phyloP scores from a whole-genome alignment of 2,797 vertebrate species.

The Brachyalestes nurse region DNA sequence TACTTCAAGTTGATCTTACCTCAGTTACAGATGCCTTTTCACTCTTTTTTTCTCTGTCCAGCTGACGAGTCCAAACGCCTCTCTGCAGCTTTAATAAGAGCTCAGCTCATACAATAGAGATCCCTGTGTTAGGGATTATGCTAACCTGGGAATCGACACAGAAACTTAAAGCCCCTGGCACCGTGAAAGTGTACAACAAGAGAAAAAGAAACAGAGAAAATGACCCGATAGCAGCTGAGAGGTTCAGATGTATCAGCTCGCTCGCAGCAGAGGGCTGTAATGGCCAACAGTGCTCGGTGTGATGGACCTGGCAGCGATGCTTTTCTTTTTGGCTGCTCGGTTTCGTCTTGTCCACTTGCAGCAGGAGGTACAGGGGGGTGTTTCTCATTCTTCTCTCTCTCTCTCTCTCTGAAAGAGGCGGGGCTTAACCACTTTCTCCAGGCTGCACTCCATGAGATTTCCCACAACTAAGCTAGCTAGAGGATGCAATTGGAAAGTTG shows the following conservation, averaged over 20 bases:
- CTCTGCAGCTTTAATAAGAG: not conserved
- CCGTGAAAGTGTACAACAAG: not conserved
- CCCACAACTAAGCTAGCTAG: no score
- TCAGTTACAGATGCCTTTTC: slow-evolving; percentile 1
- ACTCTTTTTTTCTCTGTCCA: not conserved
- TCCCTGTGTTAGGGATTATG: slow-evolving; percentile 14
- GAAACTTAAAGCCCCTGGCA: slow-evolving; percentile 41
- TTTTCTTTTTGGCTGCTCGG: slow-evolving; percentile 19
- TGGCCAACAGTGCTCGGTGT: not conserved
- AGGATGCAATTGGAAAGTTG: no score
- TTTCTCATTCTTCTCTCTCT: slow-evolving; percentile 69
- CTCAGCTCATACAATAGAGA: slow-evolving; percentile 7
- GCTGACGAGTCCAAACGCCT: not conserved
- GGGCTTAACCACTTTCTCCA: slow-evolving; percentile 44
- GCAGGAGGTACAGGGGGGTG: slow-evolving; percentile 78
- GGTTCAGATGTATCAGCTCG: not conserved
- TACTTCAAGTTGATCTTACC: slow-evolving; percentile 25
- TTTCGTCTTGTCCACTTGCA: slow-evolving; percentile 61
- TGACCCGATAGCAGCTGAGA: not conserved
- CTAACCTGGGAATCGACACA: slow-evolving; percentile 37
- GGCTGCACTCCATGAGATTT: not conserved
- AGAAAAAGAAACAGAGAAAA: not conserved
- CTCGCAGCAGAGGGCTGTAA: not conserved
- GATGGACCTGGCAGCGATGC: slow-evolving; percentile 32
- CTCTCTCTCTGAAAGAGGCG: slow-evolving; percentile 38